A percentile compares a stretch with the other conserved stretches of the same genome.
These are phyloP conservation scores for Trachythela sp. DNA, from an alignment of 64 coral and sea anemone species.

Conservation along the genomic window DNA sequence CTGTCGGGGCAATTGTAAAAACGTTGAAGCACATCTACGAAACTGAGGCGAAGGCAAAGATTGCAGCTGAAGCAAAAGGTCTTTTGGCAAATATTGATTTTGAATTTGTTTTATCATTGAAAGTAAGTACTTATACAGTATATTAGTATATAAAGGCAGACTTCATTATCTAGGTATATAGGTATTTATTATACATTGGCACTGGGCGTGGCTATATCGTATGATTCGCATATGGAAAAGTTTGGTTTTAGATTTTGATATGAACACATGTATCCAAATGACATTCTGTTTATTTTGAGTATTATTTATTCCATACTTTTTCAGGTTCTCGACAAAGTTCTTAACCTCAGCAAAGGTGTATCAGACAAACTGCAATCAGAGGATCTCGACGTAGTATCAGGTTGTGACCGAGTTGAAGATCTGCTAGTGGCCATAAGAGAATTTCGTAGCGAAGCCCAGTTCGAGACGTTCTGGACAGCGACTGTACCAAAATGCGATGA, in stretches of 20 bases:
- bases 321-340: neutral
- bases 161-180: no score
- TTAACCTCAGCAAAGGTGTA: neutral
- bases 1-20: neutral
- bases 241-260: no score
- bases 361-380: constrained; percentile 11
- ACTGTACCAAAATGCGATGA: neutral
- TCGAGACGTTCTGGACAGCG: neutral
- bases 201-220: no score
- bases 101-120: neutral
- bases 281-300: neutral
- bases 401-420: neutral
- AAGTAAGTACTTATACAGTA: neutral
- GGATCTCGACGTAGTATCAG: neutral
- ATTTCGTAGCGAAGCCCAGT: neutral
- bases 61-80: constrained; percentile 21
- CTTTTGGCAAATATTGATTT: neutral
- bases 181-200: no score
- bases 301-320: neutral
- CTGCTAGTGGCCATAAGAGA: neutral
- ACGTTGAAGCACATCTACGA: neutral
- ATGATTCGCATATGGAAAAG: no score
- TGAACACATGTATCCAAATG: no score
- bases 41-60: neutral
- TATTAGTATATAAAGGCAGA: neutral